Percentiles rank a stretch among this genome's conserved stretches.
phyloP scores from a whole-genome alignment of 2,113 vertebrate species.

The Cichladusa arquata region DNA sequence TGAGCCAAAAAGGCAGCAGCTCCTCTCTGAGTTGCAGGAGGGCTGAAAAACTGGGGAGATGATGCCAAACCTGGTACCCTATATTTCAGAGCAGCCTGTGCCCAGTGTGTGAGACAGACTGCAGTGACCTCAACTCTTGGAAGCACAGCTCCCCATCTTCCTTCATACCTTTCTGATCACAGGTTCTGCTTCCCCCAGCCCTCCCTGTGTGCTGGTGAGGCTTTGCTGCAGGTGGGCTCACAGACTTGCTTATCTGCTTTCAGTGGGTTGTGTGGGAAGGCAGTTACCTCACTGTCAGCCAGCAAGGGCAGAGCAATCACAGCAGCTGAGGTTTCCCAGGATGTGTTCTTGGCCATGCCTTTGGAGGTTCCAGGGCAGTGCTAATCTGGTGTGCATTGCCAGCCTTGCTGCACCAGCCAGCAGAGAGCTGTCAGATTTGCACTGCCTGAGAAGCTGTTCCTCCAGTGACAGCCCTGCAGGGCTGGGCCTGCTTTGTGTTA shows the following conservation, averaged over 20 bases:
- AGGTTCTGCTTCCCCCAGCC: background rate
- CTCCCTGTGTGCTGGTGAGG: accelerated
- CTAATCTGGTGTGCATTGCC: background rate
- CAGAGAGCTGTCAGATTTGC: background rate
- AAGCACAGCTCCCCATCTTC: background rate
- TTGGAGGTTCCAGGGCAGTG: background rate
- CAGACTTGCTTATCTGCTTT: background rate
- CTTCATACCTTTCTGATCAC: accelerated
- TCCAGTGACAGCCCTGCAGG: background rate
- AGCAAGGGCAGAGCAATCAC: background rate
- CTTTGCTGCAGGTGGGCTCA: background rate
- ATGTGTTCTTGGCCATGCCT: background rate
- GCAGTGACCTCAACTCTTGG: background rate
- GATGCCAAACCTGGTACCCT: accelerated
- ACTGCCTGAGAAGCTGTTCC: background rate
- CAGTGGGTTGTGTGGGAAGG: accelerated
- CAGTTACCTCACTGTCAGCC: background rate
- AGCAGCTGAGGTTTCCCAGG: background rate
- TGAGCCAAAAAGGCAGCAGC: background rate
- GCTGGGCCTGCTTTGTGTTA: background rate
- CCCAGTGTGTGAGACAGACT: accelerated
- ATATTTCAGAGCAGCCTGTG: background rate
- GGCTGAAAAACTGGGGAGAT: background rate
- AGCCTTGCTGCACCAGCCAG: background rate
- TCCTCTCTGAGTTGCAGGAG: background rate